A percentile compares a stretch with the other conserved stretches of the same genome.
Evolutionary conservation across 2,113 vertebrate species (phyloP).

Genomic region (Neolamprologus kungweensis): DNA sequence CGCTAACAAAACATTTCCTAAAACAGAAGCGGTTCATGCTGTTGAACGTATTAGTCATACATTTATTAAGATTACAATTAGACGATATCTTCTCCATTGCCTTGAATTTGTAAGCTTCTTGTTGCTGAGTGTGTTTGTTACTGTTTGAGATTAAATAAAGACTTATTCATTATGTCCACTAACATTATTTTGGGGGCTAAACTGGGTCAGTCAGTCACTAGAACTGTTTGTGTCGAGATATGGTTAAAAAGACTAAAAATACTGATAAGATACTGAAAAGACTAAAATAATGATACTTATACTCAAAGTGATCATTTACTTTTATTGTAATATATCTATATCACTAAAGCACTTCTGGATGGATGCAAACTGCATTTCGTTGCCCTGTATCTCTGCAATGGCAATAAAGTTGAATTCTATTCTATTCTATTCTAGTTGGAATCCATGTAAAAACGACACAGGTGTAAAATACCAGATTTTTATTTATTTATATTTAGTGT

Average conservation of each 20-base stretch:
- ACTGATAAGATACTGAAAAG: background rate
- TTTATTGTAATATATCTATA: no score
- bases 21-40: background rate
- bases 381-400: no score
- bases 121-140: background rate
- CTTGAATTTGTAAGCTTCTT: background rate
- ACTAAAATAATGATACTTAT: accelerated
- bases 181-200: background rate
- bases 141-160: background rate
- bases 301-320: background rate
- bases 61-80: background rate
- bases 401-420: no score
- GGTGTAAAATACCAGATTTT: background rate
- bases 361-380: no score
- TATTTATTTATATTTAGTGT: background rate
- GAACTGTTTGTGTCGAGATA: background rate
- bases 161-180: background rate
- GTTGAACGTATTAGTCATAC: background rate
- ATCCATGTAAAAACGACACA: background rate
- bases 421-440: no score
- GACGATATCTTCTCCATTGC: accelerated
- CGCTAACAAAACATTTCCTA: background rate
- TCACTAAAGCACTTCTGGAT: no score
- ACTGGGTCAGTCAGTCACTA: accelerated
- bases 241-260: background rate